A percentile compares a stretch with the other conserved stretches of the same genome.
Evolutionary conservation across 2,888 invertebrate species (phyloP).

Genomic region (Carpatolechia fugitivella): DNA sequence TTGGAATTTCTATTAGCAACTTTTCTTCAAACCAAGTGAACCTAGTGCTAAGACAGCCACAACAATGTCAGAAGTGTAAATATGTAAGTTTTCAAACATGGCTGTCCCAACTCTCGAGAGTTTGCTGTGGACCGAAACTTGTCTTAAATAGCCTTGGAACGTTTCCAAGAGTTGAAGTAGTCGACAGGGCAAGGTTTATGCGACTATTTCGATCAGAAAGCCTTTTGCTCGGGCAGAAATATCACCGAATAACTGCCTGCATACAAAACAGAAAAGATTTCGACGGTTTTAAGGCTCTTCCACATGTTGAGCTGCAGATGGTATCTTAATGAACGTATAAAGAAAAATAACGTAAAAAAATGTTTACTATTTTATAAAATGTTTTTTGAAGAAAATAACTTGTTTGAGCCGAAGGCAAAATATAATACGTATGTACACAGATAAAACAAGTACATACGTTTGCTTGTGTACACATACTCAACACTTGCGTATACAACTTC

Average conservation of each 20-base stretch:
- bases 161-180: conserved; percentile 47
- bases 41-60: too few relatives aligned
- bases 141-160: conserved; percentile 61
- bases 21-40: too few relatives aligned
- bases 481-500: too few relatives aligned
- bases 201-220: conserved; percentile 47
- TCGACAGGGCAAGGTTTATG: conserved; percentile 38
- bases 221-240: conserved; percentile 37
- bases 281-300: neutral
- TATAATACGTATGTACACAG: too few relatives aligned
- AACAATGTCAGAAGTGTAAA: neutral
- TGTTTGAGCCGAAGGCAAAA: too few relatives aligned
- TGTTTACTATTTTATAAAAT: too few relatives aligned
- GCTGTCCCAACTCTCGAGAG: neutral
- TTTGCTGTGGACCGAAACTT: conserved; percentile 25
- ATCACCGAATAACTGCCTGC: conserved; percentile 9
- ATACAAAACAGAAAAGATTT: conserved; percentile 1
- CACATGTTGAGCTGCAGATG: neutral
- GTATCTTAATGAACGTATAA: too few relatives aligned
- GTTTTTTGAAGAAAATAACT: too few relatives aligned
- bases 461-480: too few relatives aligned
- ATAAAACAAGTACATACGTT: too few relatives aligned
- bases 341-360: too few relatives aligned
- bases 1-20: too few relatives aligned
- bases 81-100: neutral